phyloP scores from a whole-genome alignment of 2,113 vertebrate species.

The Ophthalmolycus amberensis region DNA sequence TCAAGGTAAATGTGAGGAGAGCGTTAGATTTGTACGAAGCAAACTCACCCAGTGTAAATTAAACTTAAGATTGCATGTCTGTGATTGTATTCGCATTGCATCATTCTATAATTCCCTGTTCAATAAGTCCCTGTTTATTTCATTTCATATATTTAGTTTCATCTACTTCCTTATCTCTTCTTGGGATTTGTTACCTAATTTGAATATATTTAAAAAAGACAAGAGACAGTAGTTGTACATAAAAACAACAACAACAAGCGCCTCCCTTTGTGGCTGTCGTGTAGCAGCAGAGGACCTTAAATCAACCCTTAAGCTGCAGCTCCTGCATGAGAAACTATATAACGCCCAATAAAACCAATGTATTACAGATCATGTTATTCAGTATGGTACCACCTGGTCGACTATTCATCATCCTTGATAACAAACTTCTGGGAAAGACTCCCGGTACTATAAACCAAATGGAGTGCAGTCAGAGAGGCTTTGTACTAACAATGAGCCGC shows the following conservation, averaged over 20 bases:
- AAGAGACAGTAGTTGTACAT: constrained; percentile 12
- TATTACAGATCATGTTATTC: constrained; percentile 44
- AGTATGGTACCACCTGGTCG: constrained; percentile 24
- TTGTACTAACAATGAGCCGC: constrained; percentile 66
- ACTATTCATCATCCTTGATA: constrained; percentile 61
- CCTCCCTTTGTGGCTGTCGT: constrained; percentile 33
- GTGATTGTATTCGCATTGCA: not conserved
- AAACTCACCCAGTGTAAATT: not conserved
- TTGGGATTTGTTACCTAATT: constrained; percentile 20
- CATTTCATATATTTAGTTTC: not conserved
- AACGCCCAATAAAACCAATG: constrained; percentile 48
- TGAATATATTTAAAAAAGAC: constrained; percentile 25
- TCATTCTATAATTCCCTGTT: constrained; percentile 14
- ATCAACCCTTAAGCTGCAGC: constrained; percentile 41
- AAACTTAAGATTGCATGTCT: not conserved
- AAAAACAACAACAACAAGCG: constrained; percentile 6
- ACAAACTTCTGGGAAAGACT: constrained; percentile 60
- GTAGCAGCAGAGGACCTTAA: constrained; percentile 12
- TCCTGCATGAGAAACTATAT: constrained; percentile 40
- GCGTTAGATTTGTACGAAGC: not conserved
- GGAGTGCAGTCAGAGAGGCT: constrained; percentile 59
- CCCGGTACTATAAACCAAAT: constrained; percentile 60
- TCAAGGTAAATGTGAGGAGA: not conserved
- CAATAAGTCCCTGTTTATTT: not conserved
- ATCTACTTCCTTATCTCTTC: not conserved